These are phyloP conservation scores for Acleris laterana DNA, from an alignment of 2,888 invertebrate genomes.

Conservation along the genomic window DNA sequence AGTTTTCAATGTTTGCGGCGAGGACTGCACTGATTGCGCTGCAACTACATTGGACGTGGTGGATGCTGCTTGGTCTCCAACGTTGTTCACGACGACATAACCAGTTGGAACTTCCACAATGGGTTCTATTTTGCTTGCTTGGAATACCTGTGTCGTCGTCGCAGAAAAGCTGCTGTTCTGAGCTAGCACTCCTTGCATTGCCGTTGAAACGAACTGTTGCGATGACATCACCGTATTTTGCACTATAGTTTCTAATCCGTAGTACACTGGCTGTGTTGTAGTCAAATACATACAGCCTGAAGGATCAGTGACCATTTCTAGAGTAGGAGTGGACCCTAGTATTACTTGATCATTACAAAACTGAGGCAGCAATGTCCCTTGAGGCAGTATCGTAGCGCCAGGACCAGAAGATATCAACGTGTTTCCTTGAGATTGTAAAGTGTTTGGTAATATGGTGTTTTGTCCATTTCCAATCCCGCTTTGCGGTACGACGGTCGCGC, in stretches of 20 bases:
- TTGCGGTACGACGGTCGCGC: constrained; percentile 75
- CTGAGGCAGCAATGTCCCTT: constrained; percentile 82
- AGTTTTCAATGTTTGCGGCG: constrained; percentile 70
- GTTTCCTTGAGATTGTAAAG: constrained; percentile 81
- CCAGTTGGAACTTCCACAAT: constrained; percentile 90
- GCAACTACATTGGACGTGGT: constrained; percentile 75
- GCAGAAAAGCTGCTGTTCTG: constrained; percentile 93
- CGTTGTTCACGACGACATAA: constrained; percentile 88
- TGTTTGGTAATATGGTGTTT: constrained; percentile 78
- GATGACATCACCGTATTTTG: constrained; percentile 96
- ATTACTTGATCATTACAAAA: constrained; percentile 86
- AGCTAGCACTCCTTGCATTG: constrained; percentile 91
- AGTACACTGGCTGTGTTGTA: constrained; percentile 90
- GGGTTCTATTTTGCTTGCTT: constrained; percentile 93
- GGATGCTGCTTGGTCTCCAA: constrained; percentile 67
- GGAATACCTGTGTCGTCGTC: constrained; percentile 92
- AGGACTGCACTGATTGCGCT: constrained; percentile 71
- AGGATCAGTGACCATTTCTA: constrained; percentile 87
- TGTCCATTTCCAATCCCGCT: constrained; percentile 80
- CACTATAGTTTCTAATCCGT: constrained; percentile 93
- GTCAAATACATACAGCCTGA: constrained; percentile 85
- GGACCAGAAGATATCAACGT: constrained; percentile 79
- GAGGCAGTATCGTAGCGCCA: constrained; percentile 86
- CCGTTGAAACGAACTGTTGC: constrained; percentile 92
- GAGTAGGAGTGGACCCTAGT: constrained; percentile 85